phyloP scores from a whole-genome alignment of 2,797 vertebrate species.

The Erpetoichthys calabaricus region DNA sequence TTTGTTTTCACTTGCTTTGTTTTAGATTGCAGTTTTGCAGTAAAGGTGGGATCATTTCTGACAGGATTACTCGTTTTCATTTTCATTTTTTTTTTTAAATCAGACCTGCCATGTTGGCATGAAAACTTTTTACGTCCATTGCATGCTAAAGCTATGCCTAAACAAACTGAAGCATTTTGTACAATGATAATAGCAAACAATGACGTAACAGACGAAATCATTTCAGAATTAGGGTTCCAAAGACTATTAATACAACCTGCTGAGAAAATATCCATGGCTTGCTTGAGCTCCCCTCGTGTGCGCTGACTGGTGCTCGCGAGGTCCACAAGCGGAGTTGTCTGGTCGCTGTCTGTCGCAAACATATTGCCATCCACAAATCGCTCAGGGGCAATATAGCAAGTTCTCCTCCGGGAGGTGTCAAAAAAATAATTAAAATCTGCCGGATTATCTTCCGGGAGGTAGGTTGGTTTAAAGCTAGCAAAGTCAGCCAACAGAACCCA shows the following conservation, averaged over 20 bases:
- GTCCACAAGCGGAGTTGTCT: constrained; percentile 85
- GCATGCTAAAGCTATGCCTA: too few species aligned
- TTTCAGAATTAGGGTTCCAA: not conserved
- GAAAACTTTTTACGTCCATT: too few species aligned
- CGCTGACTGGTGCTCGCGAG: constrained; percentile 81
- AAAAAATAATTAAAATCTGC: constrained; percentile 98
- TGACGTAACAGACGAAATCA: not conserved
- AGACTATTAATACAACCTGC: constrained; percentile 53
- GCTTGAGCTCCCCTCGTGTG: constrained; percentile 76
- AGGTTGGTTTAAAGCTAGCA: constrained; percentile 93
- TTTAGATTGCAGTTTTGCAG: too few species aligned
- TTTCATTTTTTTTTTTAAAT: too few species aligned
- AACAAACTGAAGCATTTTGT: too few species aligned
- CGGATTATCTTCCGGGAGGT: constrained; percentile 90
- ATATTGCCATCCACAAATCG: constrained; percentile 88
- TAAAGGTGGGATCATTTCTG: too few species aligned
- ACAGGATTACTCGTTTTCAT: too few species aligned
- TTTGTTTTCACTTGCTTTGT: too few species aligned
- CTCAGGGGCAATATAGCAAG: constrained; percentile 89
- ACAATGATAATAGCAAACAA: too few species aligned
- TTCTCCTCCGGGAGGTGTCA: constrained; percentile 82
- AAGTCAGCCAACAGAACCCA: constrained; percentile 94
- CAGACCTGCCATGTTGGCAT: too few species aligned
- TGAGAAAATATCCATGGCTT: constrained; percentile 96
- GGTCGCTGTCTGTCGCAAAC: constrained; percentile 78